Conservation (phyloP, 2,113 vertebrate genomes). For the Gopherus evgoodei region DNA sequence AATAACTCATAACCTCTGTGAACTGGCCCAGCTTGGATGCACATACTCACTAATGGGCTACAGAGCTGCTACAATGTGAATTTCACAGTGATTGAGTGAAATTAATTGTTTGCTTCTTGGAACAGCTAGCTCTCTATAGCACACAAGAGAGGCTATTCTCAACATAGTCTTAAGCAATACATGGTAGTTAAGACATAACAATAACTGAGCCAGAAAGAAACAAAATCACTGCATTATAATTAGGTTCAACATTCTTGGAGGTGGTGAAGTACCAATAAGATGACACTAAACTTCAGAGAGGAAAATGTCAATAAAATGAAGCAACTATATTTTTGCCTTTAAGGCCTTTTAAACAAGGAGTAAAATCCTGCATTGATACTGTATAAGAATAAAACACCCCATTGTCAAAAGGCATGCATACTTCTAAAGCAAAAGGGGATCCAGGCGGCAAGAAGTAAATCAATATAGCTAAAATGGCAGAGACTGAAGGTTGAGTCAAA, state of each 20-base stretch:
- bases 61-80: too few relatives aligned
- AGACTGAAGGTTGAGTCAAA: constrained; percentile 9
- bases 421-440: neutral
- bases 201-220: neutral
- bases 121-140: neutral
- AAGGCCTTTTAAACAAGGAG: neutral
- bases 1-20: too few relatives aligned
- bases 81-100: neutral
- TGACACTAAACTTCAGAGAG: neutral
- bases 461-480: neutral
- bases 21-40: too few relatives aligned
- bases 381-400: neutral
- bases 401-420: neutral
- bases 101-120: neutral
- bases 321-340: neutral
- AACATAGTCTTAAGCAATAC: neutral
- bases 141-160: neutral
- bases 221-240: neutral
- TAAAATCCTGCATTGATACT: neutral
- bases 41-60: too few relatives aligned
- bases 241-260: neutral
- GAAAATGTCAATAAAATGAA: neutral
- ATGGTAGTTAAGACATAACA: neutral
- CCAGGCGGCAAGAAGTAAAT: neutral
- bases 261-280: neutral